Conservation (phyloP, 2,113 vertebrate species). For the Capreolus pygargus region DNA sequence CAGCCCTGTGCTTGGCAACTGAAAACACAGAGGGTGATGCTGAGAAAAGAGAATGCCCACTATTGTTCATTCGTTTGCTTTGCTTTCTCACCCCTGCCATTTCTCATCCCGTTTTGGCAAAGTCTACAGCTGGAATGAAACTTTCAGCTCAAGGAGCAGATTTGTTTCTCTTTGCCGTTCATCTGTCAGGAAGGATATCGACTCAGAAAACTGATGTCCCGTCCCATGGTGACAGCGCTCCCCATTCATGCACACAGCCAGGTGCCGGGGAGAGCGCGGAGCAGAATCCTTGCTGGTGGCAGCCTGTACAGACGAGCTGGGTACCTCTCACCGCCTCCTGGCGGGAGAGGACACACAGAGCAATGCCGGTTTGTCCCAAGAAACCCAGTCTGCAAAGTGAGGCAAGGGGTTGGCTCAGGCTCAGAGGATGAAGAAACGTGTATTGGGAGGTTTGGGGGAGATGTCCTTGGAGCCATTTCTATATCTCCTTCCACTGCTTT, state of each 20-base stretch:
- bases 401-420: neutral
- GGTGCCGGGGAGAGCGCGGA: fast-evolving
- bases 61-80: fast-evolving
- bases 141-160: neutral
- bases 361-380: neutral
- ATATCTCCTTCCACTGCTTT: neutral
- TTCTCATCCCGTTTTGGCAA: neutral
- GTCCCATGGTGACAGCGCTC: fast-evolving
- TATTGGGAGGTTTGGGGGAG: neutral
- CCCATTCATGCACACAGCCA: neutral
- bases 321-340: neutral
- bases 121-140: neutral
- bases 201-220: neutral
- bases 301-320: neutral
- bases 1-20: neutral
- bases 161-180: neutral
- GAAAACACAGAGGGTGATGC: neutral
- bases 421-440: neutral
- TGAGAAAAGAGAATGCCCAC: neutral
- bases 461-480: neutral
- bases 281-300: too few relatives aligned
- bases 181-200: neutral
- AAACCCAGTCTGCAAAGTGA: neutral
- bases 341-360: neutral
- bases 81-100: neutral